These are phyloP conservation scores for Coracopsis vasa DNA, from an alignment of 2,113 vertebrate species.

Conservation along the genomic window DNA sequence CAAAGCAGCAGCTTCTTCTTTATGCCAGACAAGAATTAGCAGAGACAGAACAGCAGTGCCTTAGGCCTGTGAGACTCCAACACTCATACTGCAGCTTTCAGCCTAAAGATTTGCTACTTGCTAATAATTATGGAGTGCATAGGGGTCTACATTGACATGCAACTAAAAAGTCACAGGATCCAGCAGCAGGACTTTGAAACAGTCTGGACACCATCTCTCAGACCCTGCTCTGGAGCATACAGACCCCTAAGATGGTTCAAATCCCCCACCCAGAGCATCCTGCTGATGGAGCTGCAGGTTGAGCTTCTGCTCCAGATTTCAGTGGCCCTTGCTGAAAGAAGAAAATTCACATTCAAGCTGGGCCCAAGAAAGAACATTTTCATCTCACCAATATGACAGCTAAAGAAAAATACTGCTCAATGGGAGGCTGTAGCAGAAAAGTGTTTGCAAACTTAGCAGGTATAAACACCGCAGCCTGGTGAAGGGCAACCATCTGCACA, in stretches of 20 bases:
- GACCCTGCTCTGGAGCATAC: not conserved
- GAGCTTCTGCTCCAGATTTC: not conserved
- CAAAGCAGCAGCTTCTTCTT: not conserved
- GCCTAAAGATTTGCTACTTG: not conserved
- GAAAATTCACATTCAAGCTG: not conserved
- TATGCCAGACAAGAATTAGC: not conserved
- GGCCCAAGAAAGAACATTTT: not conserved
- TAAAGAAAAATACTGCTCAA: not conserved
- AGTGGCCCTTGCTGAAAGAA: not conserved
- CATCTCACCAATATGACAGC: not conserved
- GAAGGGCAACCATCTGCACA: slow-evolving; percentile 35
- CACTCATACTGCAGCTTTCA: not conserved
- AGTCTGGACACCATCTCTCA: not conserved
- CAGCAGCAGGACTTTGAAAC: not conserved
- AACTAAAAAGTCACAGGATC: not conserved
- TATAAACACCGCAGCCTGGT: not conserved
- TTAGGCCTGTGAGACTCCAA: not conserved
- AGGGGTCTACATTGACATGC: not conserved
- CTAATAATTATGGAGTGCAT: not conserved
- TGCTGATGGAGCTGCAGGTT: accelerated
- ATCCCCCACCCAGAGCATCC: not conserved
- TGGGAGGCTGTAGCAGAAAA: not conserved
- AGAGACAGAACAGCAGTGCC: not conserved
- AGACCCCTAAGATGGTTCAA: not conserved
- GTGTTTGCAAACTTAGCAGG: slow-evolving; percentile 24